phyloP scores from a whole-genome alignment of 2,797 vertebrate species.

The Tympanoctomys barrerae region DNA sequence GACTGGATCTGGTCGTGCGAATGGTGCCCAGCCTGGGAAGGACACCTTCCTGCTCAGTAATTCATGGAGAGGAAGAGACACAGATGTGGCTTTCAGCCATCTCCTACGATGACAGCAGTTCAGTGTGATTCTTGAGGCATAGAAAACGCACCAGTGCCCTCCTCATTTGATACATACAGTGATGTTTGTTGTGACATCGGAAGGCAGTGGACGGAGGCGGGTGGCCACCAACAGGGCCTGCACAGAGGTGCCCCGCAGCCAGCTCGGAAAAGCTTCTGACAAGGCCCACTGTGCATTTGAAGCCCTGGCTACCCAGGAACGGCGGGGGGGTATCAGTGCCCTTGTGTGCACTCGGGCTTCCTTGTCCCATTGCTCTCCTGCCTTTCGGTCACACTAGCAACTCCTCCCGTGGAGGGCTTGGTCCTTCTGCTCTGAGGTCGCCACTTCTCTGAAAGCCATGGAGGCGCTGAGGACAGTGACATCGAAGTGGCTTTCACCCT shows the following conservation, averaged over 20 bases:
- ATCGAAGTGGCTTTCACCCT: neutral
- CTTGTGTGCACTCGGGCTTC: accelerated
- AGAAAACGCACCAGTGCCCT: neutral
- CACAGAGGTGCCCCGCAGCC: neutral
- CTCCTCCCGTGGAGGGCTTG: neutral
- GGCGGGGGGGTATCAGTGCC: neutral
- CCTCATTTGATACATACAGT: neutral
- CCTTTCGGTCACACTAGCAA: neutral
- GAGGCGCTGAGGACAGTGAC: neutral
- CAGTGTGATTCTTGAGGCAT: neutral
- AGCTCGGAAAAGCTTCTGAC: neutral
- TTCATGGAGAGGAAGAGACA: neutral
- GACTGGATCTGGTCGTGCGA: neutral
- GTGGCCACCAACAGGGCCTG: neutral
- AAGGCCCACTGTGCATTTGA: neutral
- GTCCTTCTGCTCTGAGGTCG: too few relatives aligned
- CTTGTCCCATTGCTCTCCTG: neutral
- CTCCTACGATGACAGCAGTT: neutral
- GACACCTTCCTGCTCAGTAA: neutral
- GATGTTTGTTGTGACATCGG: neutral
- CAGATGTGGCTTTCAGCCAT: neutral
- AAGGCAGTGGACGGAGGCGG: neutral
- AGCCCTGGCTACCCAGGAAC: neutral
- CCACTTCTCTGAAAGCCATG: neutral
- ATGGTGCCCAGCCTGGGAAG: neutral